Evolutionary conservation across 2,797 vertebrate genomes (phyloP), one percentile per base, ranked within the genome.

Genomic region (Etheostoma perlongum): DNA sequence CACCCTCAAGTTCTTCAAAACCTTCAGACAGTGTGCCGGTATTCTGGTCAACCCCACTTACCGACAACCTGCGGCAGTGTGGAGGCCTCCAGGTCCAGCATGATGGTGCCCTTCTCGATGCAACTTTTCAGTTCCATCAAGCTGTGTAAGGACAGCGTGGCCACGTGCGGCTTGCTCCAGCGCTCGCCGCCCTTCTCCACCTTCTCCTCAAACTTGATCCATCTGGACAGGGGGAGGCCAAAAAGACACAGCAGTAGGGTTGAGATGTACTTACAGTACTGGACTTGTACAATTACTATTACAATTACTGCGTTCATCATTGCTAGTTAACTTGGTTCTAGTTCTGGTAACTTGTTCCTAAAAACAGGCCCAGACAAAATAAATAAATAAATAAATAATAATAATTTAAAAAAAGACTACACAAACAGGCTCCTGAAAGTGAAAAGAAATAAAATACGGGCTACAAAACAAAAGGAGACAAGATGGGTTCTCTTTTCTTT

Each of bases 181-280:
- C 98, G 95, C 82, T 99, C 98, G 2, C 98, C 98, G 0, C 98
- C 97, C 75, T 96, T 95, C 81, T 99, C 98, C 64, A 99, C 98
- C 91, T 98, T 99, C 94, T 99, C 98, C 93, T 99, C 98, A 84
- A 99, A 99, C 89, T 99, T 99, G 88, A 99, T 98, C 98, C 98
- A 99, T 85, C 98, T 99, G 61, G 12, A 58, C 3, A 25, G 16
- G 18, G 52, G 6, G 8, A 36, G 4, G 40, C 27, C 7, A 8
- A n/a, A 59, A 64, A 76, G 1, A 55, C 6, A 53, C n/a, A 72
- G 9, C 47, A 1, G 40, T 2, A 44, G 16, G 15, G 0, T 66
- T 53, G 33, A 57, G 47, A 33, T 55, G 46, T 0, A 4, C 33
- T 60, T 15, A 7, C 21, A 36, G 36, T 40, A 11, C 10, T 40